Evolutionary conservation across 2,888 invertebrate species (phyloP).

Genomic region (Odontocerum albicorne): DNA sequence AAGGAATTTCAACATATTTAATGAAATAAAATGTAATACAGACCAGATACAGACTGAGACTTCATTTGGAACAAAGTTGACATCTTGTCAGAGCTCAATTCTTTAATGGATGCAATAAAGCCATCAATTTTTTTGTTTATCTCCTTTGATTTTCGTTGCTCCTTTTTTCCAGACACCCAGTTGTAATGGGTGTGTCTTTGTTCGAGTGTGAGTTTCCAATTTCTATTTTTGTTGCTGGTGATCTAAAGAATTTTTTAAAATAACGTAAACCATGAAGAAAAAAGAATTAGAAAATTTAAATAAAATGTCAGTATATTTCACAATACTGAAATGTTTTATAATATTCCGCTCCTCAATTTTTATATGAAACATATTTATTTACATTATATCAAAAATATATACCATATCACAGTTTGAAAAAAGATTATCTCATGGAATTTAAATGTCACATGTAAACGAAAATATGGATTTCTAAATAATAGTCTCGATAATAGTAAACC

Average conservation of each 20-base stretch:
- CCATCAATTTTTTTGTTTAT: conserved; percentile 49
- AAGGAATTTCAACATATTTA: too few species aligned
- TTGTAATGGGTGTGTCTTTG: conserved; percentile 73
- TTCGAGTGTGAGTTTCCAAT: conserved; percentile 82
- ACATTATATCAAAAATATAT: too few species aligned
- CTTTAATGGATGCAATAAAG: conserved; percentile 56
- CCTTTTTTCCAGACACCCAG: conserved; percentile 57
- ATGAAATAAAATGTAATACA: background rate
- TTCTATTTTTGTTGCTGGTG: conserved; percentile 70
- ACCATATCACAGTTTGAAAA: too few species aligned
- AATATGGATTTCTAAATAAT: too few species aligned
- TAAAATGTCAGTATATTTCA: too few species aligned
- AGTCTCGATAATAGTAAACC: too few species aligned
- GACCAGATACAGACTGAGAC: conserved; percentile 28
- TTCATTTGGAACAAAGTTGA: conserved; percentile 48
- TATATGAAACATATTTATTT: too few species aligned
- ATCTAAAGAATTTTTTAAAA: conserved; percentile 57
- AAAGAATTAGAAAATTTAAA: too few species aligned
- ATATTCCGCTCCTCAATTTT: too few species aligned
- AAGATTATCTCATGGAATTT: too few species aligned
- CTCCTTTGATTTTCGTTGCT: conserved; percentile 45
- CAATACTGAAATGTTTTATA: too few species aligned
- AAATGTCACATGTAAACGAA: too few species aligned
- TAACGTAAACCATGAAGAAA: background rate
- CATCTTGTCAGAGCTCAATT: conserved; percentile 56